Percentiles rank a stretch among this genome's conserved stretches.
phyloP scores from a whole-genome alignment of 2,888 invertebrate genomes.

The Ectemnius cavifrons region DNA sequence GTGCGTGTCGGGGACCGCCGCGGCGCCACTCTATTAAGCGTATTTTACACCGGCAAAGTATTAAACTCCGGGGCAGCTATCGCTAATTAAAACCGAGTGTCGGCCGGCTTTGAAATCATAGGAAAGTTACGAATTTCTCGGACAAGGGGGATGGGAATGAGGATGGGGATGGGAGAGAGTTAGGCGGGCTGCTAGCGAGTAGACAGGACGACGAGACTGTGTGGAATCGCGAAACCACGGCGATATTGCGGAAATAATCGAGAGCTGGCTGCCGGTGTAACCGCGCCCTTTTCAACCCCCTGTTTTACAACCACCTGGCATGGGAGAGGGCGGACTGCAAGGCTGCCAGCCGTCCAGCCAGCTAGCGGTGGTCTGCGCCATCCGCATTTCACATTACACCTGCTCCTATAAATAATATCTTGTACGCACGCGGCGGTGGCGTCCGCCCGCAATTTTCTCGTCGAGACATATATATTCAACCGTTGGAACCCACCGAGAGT shows the following conservation, averaged over 20 bases:
- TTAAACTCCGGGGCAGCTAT: constrained; percentile 38
- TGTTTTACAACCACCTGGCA: constrained; percentile 22
- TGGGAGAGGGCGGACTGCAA: too few species aligned
- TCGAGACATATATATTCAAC: constrained; percentile 23
- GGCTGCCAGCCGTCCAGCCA: not conserved
- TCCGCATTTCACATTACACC: constrained; percentile 1
- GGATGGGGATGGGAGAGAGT: not conserved
- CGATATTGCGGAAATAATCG: constrained; percentile 43
- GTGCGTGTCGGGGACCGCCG: constrained; percentile 22
- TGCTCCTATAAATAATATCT: constrained; percentile 48
- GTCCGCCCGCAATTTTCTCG: constrained; percentile 40
- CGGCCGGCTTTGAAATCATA: constrained; percentile 33
- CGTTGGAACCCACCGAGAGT: too few species aligned
- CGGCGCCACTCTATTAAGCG: constrained; percentile 14
- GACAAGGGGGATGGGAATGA: not conserved
- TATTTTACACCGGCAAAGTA: constrained; percentile 30
- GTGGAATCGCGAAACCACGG: not conserved
- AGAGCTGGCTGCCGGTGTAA: constrained; percentile 12
- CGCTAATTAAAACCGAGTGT: constrained; percentile 45
- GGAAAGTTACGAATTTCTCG: constrained; percentile 25
- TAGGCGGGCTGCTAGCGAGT: not conserved
- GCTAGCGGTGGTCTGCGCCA: constrained; percentile 5
- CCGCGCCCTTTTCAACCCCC: constrained; percentile 33
- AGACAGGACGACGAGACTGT: not conserved
- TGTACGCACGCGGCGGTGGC: constrained; percentile 35